Evolutionary conservation across 2,113 vertebrate species (phyloP).

Genomic region (Lepus americanus): DNA sequence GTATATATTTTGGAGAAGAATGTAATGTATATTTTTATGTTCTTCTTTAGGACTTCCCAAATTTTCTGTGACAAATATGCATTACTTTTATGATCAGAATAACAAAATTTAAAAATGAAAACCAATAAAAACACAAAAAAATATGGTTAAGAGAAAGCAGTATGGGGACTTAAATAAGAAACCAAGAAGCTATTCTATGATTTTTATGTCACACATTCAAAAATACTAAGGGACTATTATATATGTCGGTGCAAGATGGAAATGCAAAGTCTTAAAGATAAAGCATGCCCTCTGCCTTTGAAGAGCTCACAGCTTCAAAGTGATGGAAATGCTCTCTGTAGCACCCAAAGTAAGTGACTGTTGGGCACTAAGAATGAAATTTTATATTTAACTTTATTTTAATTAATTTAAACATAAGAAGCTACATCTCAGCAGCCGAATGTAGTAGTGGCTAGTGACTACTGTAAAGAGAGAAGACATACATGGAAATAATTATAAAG

Average conservation of each 20-base stretch:
- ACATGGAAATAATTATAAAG: not conserved
- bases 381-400: slow-evolving; percentile 34
- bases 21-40: not conserved
- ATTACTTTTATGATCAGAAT: slow-evolving; percentile 22
- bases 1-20: not conserved
- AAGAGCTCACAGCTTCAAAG: not conserved
- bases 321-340: too few species aligned
- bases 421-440: too few species aligned
- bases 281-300: not conserved
- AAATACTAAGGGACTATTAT: not conserved
- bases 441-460: not conserved
- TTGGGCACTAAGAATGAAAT: not conserved
- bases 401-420: slow-evolving; percentile 30
- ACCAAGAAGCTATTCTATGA: not conserved
- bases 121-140: not conserved
- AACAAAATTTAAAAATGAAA: slow-evolving; percentile 13
- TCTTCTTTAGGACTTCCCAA: slow-evolving; percentile 1
- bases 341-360: not conserved
- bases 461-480: not conserved
- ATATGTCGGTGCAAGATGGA: not conserved
- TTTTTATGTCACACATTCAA: not conserved
- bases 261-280: not conserved
- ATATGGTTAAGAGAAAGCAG: not conserved
- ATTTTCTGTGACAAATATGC: not conserved
- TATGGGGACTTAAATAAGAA: not conserved